Conservation (phyloP, 92 coral and sea anemone genomes). For the Virgularia gustaviana region DNA sequence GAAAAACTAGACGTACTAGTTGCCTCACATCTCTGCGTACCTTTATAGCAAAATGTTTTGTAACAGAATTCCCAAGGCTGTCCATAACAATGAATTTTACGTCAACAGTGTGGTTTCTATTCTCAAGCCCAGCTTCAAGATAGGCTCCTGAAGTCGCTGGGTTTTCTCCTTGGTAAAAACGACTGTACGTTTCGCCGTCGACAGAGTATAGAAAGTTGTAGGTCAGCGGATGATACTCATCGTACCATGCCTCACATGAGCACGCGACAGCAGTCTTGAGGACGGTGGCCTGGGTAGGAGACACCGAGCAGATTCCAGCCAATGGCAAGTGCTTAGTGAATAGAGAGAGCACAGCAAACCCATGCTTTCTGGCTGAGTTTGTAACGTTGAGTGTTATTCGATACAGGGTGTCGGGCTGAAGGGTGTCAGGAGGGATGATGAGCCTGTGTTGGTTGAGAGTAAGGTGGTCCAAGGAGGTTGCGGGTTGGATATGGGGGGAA, state of each 20-base stretch:
- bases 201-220: conserved; percentile 60
- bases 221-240: conserved; percentile 67
- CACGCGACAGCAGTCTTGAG: conserved; percentile 56
- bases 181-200: conserved; percentile 36
- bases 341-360: conserved; percentile 3
- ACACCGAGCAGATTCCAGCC: conserved; percentile 52
- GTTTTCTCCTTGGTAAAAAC: conserved; percentile 58
- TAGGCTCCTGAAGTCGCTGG: conserved; percentile 40
- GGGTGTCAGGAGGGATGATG: conserved; percentile 26
- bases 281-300: conserved; percentile 52
- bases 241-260: conserved; percentile 62
- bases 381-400: conserved; percentile 20
- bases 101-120: conserved; percentile 29
- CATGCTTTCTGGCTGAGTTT: neutral
- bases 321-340: conserved; percentile 45
- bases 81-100: conserved; percentile 59
- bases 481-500: conserved; percentile 22
- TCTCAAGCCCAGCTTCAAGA: conserved; percentile 57
- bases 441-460: neutral
- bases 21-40: no score
- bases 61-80: conserved; percentile 51
- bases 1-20: neutral
- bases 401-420: conserved; percentile 39
- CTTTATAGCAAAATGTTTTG: conserved; percentile 39
- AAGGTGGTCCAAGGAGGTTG: neutral